phyloP scores from a whole-genome alignment of 1,140 invertebrate genomes.

The Drosophila nigromelanica region DNA sequence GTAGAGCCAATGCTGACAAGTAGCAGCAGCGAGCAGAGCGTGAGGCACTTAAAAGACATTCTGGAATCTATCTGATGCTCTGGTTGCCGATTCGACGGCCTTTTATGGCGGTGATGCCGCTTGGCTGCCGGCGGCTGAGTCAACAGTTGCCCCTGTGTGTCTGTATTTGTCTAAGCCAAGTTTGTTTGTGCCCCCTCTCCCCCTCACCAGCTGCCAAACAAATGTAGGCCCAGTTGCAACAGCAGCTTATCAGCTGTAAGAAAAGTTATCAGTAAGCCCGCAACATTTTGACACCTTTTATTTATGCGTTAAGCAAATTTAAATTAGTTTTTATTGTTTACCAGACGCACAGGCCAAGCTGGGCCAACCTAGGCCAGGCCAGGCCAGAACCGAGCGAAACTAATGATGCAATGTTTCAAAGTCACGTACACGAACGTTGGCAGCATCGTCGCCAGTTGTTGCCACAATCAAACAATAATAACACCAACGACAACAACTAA shows the following conservation, averaged over 20 bases:
- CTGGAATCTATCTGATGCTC: slow-evolving; percentile 45
- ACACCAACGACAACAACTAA: slow-evolving; percentile 10
- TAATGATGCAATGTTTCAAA: slow-evolving; percentile 72
- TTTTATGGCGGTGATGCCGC: slow-evolving; percentile 50
- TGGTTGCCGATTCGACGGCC: slow-evolving; percentile 3
- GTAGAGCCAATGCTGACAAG: slow-evolving; percentile 38
- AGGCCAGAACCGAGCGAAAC: slow-evolving; percentile 33
- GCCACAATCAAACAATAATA: slow-evolving; percentile 40
- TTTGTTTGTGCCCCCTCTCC: slow-evolving; percentile 18
- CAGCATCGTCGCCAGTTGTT: slow-evolving; percentile 56
- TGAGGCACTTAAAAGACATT: slow-evolving; percentile 64
- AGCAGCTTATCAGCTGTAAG: slow-evolving; percentile 4
- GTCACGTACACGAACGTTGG: slow-evolving; percentile 66
- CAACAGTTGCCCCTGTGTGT: slow-evolving; percentile 44
- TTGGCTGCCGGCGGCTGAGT: slow-evolving; percentile 44
- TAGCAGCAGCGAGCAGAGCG: slow-evolving; percentile 52
- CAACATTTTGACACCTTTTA: slow-evolving; percentile 70
- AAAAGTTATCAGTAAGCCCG: slow-evolving; percentile 48
- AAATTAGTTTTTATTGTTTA: slow-evolving; percentile 80
- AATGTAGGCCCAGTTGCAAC: slow-evolving; percentile 25
- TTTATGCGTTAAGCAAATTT: slow-evolving; percentile 78
- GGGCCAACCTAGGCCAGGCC: neutral
- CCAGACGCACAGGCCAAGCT: slow-evolving; percentile 9
- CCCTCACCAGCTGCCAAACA: neutral
- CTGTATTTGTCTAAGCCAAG: slow-evolving; percentile 16